Evolutionary conservation across 2,113 vertebrate species (phyloP), one percentile per base, ranked within the genome.

Genomic region (Tenrec ecaudatus): DNA sequence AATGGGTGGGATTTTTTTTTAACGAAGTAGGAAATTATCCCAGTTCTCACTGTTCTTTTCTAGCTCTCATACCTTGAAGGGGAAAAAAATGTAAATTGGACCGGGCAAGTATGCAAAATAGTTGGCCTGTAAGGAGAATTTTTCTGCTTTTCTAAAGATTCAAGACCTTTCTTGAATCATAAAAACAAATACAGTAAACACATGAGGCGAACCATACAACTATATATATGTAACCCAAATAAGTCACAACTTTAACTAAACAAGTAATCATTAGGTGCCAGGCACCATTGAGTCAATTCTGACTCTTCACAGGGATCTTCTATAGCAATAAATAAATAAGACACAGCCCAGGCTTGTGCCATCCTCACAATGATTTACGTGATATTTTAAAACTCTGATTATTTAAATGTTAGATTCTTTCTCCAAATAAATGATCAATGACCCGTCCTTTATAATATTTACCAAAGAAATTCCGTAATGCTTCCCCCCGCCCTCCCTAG

Each of bases 181-280:
- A 92, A 91, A 97, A 96, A 94, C 62, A 93, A 96, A 95, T 69
- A 90, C 15, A 79, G 82, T 92, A 86, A 91, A 38, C 40, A 71
- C 47, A 60, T 23, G 60, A 96, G 69, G 94, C 96, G 40, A 92
- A 92, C 20, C 36, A 57, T 91, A 8, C 6, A 82, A 88, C 1
- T 77, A 75, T 84, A 31, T 15, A 53, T 71, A 92, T 92, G 58
- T 81, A 94, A 64, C 88, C 87, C 89, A 96, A 96, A 64, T 97
- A 97, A 92, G 82, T 83, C 92, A 97, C 81, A 82, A 73, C 64
- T 95, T 93, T 95, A 96, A 95, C 60, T 78, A 95, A 97, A 62
- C 77, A 96, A 82, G 2, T 94, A 23, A 25, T 62, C 23, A 22
- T 62, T 8, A 25, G 2, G 3, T 19, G 19, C 5, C 23, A 62